These are phyloP conservation scores for Acyrthosiphon pisum DNA, from an alignment of 1,140 invertebrate genomes.

Conservation along the genomic window DNA sequence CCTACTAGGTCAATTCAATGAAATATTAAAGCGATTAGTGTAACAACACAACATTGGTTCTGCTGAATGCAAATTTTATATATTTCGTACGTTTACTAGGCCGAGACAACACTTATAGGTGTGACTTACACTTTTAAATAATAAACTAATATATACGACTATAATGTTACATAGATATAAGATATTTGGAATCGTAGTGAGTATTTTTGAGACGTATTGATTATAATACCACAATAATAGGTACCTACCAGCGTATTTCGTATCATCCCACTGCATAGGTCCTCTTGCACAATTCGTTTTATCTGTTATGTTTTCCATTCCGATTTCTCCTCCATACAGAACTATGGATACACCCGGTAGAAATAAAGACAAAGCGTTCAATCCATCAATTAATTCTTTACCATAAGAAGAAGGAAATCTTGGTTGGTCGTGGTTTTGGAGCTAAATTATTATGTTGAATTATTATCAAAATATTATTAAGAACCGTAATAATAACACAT, in stretches of 20 bases:
- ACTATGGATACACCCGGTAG: slow-evolving; percentile 77
- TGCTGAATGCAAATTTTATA: no score
- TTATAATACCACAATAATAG: no score
- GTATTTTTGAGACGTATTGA: no score
- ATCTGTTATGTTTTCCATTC: slow-evolving; percentile 71
- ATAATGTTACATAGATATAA: no score
- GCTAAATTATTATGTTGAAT: not conserved
- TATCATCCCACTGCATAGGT: slow-evolving; percentile 77
- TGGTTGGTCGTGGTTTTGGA: not conserved
- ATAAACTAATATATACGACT: no score
- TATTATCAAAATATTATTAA: not conserved
- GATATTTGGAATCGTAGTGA: no score
- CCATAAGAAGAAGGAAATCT: slow-evolving; percentile 5
- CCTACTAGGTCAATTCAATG: no score
- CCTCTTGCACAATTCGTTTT: slow-evolving; percentile 70
- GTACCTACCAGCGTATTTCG: slow-evolving; percentile 68
- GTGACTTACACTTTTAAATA: no score
- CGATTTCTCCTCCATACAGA: slow-evolving; percentile 82
- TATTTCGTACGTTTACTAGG: no score
- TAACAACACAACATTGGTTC: no score
- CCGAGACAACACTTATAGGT: no score
- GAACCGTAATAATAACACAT: not conserved
- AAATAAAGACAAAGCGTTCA: slow-evolving; percentile 64
- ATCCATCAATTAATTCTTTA: not conserved
- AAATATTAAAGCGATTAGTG: no score